These are phyloP conservation scores for Melanotaenia parkinsoni DNA, from an alignment of 2,797 vertebrate genomes.

Conservation along the genomic window DNA sequence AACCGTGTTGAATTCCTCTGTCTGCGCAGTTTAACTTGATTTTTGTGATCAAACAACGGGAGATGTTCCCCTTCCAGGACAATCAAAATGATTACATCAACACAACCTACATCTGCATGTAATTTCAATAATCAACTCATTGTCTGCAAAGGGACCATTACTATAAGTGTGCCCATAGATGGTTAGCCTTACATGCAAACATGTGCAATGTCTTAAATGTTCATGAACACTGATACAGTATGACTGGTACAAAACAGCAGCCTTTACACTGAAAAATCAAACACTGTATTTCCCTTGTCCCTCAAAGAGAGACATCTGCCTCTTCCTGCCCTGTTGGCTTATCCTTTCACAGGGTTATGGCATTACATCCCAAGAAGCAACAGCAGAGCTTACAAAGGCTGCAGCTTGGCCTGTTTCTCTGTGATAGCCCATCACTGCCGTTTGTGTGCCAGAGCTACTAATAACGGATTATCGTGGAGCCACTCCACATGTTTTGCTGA, in stretches of 20 bases:
- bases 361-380: conserved; percentile 62
- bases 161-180: conserved; percentile 28
- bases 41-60: conserved; percentile 16
- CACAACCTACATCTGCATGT: conserved; percentile 30
- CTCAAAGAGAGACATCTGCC: conserved; percentile 42
- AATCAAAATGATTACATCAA: conserved; percentile 31
- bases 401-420: conserved; percentile 67
- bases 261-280: conserved; percentile 31
- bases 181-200: conserved; percentile 37
- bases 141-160: conserved; percentile 19
- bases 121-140: conserved; percentile 34
- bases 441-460: conserved; percentile 73
- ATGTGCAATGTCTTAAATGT: conserved; percentile 31
- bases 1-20: conserved; percentile 3
- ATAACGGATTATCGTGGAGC: conserved; percentile 75
- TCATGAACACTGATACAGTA: conserved; percentile 12
- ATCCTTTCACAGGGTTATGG: conserved; percentile 75
- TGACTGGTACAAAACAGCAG: conserved; percentile 24
- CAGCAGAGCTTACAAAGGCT: conserved; percentile 53
- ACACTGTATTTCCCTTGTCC: conserved; percentile 21
- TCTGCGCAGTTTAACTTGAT: conserved; percentile 14
- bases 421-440: conserved; percentile 68
- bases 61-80: conserved; percentile 7
- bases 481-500: conserved; percentile 70
- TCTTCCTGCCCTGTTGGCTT: conserved; percentile 56